Percentiles rank a stretch among this genome's conserved stretches.
phyloP scores from a whole-genome alignment of 2,113 vertebrate genomes.

The Oostethus manadensis region DNA sequence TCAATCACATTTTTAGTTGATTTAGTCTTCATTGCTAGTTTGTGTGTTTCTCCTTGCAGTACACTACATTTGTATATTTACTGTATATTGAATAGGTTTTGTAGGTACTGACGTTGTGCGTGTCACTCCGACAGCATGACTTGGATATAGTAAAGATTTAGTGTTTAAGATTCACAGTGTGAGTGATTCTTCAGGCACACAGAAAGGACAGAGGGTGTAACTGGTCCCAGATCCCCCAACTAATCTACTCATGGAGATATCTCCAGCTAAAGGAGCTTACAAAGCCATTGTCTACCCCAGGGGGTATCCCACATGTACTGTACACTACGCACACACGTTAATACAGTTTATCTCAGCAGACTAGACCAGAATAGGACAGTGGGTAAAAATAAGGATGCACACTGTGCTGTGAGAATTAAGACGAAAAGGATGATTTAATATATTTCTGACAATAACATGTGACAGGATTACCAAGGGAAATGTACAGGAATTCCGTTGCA shows the following conservation, averaged over 20 bases:
- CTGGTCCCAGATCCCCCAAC: constrained; percentile 41
- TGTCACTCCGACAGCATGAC: constrained; percentile 25
- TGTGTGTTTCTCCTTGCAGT: background rate
- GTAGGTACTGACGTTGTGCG: background rate
- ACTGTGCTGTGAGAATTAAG: background rate
- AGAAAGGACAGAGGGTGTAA: constrained; percentile 47
- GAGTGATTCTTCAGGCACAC: constrained; percentile 27
- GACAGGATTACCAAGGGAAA: constrained; percentile 38
- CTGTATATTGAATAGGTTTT: constrained; percentile 2
- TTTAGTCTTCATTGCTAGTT: no score
- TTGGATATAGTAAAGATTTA: constrained; percentile 38
- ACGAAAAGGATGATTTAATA: constrained; percentile 17
- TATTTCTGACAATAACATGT: constrained; percentile 19
- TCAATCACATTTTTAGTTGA: no score
- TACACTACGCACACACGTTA: constrained; percentile 13
- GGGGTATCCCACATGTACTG: constrained; percentile 48
- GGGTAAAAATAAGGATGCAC: background rate
- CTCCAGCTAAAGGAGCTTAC: constrained; percentile 61
- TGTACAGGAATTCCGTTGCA: constrained; percentile 37
- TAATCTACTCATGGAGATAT: constrained; percentile 64
- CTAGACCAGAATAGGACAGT: background rate
- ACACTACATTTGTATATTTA: background rate
- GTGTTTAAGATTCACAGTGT: constrained; percentile 39
- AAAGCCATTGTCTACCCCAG: constrained; percentile 34
- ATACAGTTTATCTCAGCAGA: background rate